Evolutionary conservation across 2,888 invertebrate genomes (phyloP).

Genomic region (Andrena praecox): DNA sequence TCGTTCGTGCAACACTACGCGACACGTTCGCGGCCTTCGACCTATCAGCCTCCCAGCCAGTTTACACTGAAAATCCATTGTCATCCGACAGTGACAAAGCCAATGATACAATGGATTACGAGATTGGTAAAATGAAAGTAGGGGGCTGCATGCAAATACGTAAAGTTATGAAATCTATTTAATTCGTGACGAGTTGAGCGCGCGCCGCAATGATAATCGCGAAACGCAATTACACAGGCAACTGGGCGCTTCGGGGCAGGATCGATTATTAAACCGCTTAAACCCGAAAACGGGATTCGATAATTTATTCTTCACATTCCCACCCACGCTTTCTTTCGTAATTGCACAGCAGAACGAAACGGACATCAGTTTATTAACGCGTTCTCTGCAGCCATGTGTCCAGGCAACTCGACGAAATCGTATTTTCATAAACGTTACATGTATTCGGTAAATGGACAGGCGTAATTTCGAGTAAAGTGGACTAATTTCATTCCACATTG

Average conservation of each 20-base stretch:
- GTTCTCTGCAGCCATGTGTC: not conserved
- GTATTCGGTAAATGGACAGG: not conserved
- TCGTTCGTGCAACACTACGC: conserved; percentile 2
- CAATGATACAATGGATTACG: not conserved
- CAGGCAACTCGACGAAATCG: not conserved
- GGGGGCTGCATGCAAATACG: not conserved
- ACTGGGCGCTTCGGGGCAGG: not conserved
- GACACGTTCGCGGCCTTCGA: not conserved
- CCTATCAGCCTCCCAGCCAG: not conserved
- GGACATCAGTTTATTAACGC: not conserved
- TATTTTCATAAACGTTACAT: not conserved
- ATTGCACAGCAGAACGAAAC: not conserved
- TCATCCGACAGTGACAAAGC: conserved; percentile 2
- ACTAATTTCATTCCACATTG: not conserved
- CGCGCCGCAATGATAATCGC: conserved; percentile 4
- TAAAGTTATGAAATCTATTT: conserved; percentile 2
- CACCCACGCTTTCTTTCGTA: not conserved
- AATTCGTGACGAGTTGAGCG: conserved; percentile 8
- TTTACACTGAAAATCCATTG: not conserved
- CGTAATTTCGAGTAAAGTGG: not conserved
- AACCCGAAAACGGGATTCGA: not conserved
- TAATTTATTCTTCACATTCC: not conserved
- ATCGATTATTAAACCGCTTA: conserved; percentile 1
- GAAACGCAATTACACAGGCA: not conserved
- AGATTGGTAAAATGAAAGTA: not conserved